Percentiles rank a stretch among this genome's conserved stretches.
Evolutionary conservation across 1,140 invertebrate species (phyloP).

Genomic region (Brachionus koreanus): DNA sequence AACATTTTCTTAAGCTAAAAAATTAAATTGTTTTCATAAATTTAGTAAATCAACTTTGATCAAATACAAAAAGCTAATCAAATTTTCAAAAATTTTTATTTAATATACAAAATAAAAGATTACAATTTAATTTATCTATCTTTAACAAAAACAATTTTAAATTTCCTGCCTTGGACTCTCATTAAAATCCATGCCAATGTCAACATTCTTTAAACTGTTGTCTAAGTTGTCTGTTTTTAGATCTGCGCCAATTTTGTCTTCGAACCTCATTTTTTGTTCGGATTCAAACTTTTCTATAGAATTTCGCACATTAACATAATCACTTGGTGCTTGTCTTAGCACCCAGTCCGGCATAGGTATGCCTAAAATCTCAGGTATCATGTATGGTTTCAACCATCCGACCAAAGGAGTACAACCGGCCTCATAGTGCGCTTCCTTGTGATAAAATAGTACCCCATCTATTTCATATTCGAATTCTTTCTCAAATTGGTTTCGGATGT

Average conservation of each 20-base stretch:
- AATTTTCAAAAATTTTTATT: neutral
- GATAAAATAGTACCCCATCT: constrained; percentile 58
- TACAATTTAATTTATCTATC: neutral
- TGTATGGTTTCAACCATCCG: constrained; percentile 79
- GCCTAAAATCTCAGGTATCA: constrained; percentile 74
- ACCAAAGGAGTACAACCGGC: constrained; percentile 76
- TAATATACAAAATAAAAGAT: neutral
- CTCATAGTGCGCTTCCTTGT: constrained; percentile 66
- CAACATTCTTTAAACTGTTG: neutral
- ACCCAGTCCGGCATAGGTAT: constrained; percentile 58
- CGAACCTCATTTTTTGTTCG: neutral
- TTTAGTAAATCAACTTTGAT: neutral
- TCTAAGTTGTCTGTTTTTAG: neutral
- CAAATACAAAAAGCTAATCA: neutral
- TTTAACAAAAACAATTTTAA: neutral
- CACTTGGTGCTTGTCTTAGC: neutral
- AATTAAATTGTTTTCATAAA: neutral
- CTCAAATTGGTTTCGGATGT: neutral
- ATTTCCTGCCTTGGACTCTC: neutral
- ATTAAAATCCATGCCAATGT: constrained; percentile 14
- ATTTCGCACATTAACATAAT: neutral
- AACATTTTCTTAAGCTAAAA: neutral
- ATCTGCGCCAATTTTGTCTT: neutral
- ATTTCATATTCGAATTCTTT: constrained; percentile 48
- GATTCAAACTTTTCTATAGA: constrained; percentile 2